Evolutionary conservation across 2,888 invertebrate species (phyloP).

Genomic region (Chaetogeoica ovagalla): DNA sequence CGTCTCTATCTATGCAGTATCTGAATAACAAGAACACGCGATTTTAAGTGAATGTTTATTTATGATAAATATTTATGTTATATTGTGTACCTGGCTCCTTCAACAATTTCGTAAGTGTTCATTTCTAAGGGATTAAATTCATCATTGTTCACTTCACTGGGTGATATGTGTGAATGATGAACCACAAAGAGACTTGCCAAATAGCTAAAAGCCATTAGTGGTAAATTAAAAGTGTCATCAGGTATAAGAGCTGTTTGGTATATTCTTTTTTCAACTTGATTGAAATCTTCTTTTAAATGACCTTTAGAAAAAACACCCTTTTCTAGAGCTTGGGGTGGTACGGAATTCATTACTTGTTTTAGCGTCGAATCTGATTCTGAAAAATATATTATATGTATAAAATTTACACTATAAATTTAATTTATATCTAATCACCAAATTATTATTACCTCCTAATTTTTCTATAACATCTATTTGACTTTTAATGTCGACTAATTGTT

Average conservation of each 20-base stretch:
- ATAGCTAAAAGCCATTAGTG: constrained; percentile 43
- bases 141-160: constrained; percentile 48
- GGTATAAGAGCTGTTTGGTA: constrained; percentile 78
- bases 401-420: not conserved
- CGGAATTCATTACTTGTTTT: constrained; percentile 69
- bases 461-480: constrained; percentile 74
- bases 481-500: constrained; percentile 65
- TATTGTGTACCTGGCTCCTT: constrained; percentile 51
- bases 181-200: constrained; percentile 38
- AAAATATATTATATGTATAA: not conserved
- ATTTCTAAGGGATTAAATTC: constrained; percentile 47
- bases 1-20: constrained; percentile 52
- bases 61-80: constrained; percentile 29
- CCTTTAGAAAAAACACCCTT: constrained; percentile 89
- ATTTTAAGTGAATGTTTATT: not conserved
- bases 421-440: not conserved
- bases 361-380: constrained; percentile 25
- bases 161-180: constrained; percentile 44
- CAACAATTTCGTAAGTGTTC: constrained; percentile 51
- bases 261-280: constrained; percentile 79
- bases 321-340: constrained; percentile 75
- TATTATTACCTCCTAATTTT: constrained; percentile 70
- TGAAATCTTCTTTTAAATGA: constrained; percentile 80
- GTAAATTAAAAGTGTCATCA: constrained; percentile 41
- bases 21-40: constrained; percentile 22